Evolutionary conservation across 2,113 vertebrate genomes (phyloP).

Genomic region (Hassar affinis): DNA sequence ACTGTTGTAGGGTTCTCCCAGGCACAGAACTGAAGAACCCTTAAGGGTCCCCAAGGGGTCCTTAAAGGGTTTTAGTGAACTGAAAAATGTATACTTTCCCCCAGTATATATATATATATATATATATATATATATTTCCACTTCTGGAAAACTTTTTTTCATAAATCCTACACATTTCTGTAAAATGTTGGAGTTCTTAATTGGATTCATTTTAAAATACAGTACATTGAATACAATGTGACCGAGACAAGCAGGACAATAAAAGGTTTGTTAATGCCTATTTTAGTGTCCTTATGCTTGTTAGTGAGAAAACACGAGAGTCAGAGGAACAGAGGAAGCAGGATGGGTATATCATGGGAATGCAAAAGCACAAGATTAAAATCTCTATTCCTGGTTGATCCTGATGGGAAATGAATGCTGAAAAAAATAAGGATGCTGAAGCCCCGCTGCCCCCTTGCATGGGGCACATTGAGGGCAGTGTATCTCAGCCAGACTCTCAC

Average conservation of each 20-base stretch:
- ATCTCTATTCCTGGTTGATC: slow-evolving; percentile 53
- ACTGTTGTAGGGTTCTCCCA: neutral
- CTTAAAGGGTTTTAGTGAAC: neutral
- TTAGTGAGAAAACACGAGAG: slow-evolving; percentile 45
- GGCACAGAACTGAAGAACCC: neutral
- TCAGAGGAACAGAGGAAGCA: neutral
- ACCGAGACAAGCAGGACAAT: neutral
- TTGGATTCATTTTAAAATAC: neutral
- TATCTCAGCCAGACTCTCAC: neutral
- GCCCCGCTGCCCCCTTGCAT: slow-evolving; percentile 5
- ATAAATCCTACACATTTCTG: neutral
- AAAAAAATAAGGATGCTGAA: slow-evolving; percentile 45
- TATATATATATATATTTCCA: neutral
- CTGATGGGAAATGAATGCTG: slow-evolving; percentile 54
- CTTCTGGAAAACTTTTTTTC: neutral
- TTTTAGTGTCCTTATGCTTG: slow-evolving; percentile 30
- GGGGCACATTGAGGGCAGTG: slow-evolving; percentile 4
- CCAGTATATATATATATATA: too few relatives aligned
- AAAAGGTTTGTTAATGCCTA: neutral
- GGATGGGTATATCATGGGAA: slow-evolving; percentile 45
- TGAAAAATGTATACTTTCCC: neutral
- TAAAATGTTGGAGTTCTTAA: neutral
- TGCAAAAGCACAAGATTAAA: slow-evolving; percentile 43
- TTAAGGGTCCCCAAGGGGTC: neutral
- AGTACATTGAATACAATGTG: neutral